Conservation (phyloP, 2,797 vertebrate species). For the Anguilla marmorata region DNA sequence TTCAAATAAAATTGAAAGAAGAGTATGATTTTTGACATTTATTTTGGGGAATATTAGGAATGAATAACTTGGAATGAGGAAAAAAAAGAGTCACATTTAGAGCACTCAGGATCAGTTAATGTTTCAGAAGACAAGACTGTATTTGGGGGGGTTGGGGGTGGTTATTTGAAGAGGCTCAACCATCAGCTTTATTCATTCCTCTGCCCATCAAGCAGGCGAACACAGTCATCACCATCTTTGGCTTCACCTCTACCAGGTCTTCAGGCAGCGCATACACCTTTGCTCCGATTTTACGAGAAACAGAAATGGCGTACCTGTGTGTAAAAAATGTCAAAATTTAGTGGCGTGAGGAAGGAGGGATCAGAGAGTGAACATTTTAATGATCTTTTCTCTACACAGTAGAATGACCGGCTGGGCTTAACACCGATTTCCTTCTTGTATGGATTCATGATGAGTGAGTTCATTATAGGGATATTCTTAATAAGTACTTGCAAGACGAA, state of each 20-base stretch:
- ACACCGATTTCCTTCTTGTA: background rate
- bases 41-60: background rate
- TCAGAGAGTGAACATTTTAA: background rate
- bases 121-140: background rate
- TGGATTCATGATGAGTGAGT: background rate
- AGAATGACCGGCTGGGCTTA: no score
- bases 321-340: background rate
- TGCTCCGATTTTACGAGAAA: conserved; percentile 94
- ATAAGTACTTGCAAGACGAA: conserved; percentile 45
- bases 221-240: conserved; percentile 98
- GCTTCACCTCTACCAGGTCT: conserved; percentile 93
- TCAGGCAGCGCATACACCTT: conserved; percentile 94
- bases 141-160: background rate
- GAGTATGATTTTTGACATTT: background rate
- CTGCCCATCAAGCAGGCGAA: conserved; percentile 95
- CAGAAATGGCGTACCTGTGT: conserved; percentile 89
- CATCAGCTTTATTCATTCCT: conserved; percentile 79
- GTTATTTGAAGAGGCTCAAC: conserved; percentile 42
- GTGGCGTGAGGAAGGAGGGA: background rate
- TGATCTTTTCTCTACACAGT: background rate
- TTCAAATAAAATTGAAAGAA: background rate
- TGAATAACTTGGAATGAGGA: background rate
- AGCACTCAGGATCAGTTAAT: background rate
- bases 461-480: background rate
- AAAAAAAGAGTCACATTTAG: background rate